Percentiles rank a stretch among this genome's conserved stretches.
phyloP scores from a whole-genome alignment of 2,888 invertebrate genomes.

The Nomada goodeniana region DNA sequence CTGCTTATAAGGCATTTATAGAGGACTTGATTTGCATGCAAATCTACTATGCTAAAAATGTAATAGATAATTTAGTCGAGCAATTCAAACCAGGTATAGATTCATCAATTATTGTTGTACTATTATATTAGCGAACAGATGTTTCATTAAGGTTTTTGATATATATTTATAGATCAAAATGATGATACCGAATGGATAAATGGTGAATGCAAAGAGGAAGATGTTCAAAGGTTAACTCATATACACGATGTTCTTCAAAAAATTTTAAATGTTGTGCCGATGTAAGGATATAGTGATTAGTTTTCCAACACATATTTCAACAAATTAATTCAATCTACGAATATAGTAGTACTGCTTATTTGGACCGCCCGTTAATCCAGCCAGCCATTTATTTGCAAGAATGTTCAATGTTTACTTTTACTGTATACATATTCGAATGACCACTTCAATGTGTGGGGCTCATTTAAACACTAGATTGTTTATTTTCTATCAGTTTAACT shows the following conservation, averaged over 20 bases:
- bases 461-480: too few relatives aligned
- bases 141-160: conserved; percentile 44
- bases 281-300: conserved; percentile 84
- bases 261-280: conserved; percentile 86
- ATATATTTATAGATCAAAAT: conserved; percentile 77
- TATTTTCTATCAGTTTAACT: neutral
- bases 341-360: too few relatives aligned
- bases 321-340: too few relatives aligned
- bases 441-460: too few relatives aligned
- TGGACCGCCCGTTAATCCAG: too few relatives aligned
- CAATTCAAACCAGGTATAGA: conserved; percentile 87
- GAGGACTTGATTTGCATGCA: conserved; percentile 89
- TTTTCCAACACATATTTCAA: neutral
- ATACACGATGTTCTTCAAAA: conserved; percentile 87
- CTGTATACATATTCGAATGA: too few relatives aligned
- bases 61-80: conserved; percentile 87
- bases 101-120: conserved; percentile 1
- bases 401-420: too few relatives aligned
- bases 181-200: conserved; percentile 87
- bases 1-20: conserved; percentile 88
- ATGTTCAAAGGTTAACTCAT: conserved; percentile 87
- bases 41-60: conserved; percentile 87
- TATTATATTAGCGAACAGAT: neutral
- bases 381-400: too few relatives aligned
- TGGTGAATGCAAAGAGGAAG: conserved; percentile 86